Evolutionary conservation across 2,113 vertebrate species (phyloP), one percentile per base, ranked within the genome.

Genomic region (Suricata suricatta): DNA sequence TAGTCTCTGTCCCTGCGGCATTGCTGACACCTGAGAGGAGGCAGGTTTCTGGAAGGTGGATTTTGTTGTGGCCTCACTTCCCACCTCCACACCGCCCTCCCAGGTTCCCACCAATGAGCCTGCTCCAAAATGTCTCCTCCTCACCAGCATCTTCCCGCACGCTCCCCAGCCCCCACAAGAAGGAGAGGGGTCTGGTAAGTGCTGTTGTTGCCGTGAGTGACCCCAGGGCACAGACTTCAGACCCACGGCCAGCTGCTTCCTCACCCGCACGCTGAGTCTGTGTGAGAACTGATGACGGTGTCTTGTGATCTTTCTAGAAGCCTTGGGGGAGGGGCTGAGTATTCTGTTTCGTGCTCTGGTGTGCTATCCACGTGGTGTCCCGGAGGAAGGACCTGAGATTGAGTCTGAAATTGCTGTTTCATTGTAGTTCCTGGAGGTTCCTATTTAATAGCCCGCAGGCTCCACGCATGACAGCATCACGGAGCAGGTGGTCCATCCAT

Each of bases 401-500:
- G 29, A 50, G 60, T 71, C 91, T n/a, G 41, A 54, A n/a, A 44
- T 5, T 4, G 29, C 86, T 16, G 16, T 38, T 33, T 44, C 1
- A 11, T 27, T 29, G 0, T 10, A 6, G 69, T 77, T 57, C 35
- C 90, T 16, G 35, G 31, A 35, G 77, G 50, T 0, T 0, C 8
- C 5, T 41, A 5, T 41, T 1, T 1, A 2, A 3, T 27, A 3
- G 7, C 69, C 47, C 0, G 11, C 4, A 14, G 50, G 21, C 23
- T 3, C 47, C 19, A 21, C 21, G 7, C 63, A 50, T 38, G 3
- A 1, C 0, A 47, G 29, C 35, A 0, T 11, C 1, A 0, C 1
- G 4, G 7, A 9, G 7, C 23, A 12, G 35, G 7, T 7, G 2
- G 2, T 7, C 31, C 19, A 3, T 13, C n/a, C 2, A 0, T 2